Evolutionary conservation across 2,113 vertebrate species (phyloP).

Genomic region (Platanista minor): DNA sequence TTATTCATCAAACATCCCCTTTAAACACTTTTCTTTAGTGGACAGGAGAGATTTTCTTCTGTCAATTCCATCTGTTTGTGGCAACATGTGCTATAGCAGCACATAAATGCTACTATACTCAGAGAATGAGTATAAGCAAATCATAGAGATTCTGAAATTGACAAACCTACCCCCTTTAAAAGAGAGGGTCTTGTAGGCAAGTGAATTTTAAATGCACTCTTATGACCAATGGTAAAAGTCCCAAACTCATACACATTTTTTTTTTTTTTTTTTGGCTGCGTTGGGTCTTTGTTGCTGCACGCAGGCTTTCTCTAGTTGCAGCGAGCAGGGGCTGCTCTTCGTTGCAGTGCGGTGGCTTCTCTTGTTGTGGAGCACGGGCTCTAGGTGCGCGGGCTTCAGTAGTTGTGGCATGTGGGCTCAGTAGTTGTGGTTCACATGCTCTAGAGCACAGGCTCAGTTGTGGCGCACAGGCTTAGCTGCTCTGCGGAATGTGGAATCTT

Average conservation of each 20-base stretch:
- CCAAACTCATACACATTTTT: neutral
- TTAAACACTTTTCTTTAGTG: neutral
- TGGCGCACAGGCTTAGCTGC: too few relatives aligned
- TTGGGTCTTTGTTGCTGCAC: too few relatives aligned
- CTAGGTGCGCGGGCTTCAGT: too few relatives aligned
- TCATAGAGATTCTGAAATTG: neutral
- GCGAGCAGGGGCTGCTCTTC: too few relatives aligned
- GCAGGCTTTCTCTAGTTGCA: too few relatives aligned
- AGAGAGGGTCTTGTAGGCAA: neutral
- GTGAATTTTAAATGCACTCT: neutral
- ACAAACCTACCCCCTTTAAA: neutral
- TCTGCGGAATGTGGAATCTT: too few relatives aligned
- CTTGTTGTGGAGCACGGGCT: too few relatives aligned
- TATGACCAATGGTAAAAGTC: neutral
- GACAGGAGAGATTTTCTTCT: neutral
- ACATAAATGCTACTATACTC: neutral
- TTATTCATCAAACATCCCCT: neutral
- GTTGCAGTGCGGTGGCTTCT: too few relatives aligned
- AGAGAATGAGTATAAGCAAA: neutral
- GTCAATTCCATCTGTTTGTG: slow-evolving; percentile 38
- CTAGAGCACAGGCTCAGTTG: too few relatives aligned
- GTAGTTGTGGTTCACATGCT: too few relatives aligned
- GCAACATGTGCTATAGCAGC: neutral
- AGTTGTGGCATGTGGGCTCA: too few relatives aligned
- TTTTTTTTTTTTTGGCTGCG: too few relatives aligned